phyloP scores from a whole-genome alignment of 2,797 vertebrate genomes.

The Leptatherina wallacei region DNA sequence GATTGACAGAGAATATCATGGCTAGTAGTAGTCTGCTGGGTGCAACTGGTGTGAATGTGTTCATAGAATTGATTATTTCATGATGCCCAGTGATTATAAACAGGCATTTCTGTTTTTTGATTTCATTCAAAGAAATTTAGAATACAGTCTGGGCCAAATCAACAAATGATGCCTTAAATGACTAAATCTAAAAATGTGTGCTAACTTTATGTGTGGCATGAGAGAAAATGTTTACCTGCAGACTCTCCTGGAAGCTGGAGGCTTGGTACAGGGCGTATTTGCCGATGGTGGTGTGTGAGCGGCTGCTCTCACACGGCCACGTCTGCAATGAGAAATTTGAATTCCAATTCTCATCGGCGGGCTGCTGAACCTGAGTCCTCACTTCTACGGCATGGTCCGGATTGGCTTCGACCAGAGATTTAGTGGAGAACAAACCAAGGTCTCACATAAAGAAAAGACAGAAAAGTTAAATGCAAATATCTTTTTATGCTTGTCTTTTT shows the following conservation, averaged over 20 bases:
- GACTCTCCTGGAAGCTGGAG: slow-evolving; percentile 93
- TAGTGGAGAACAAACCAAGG: slow-evolving; percentile 92
- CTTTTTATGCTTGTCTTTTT: background rate
- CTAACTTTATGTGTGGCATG: slow-evolving; percentile 21
- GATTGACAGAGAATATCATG: background rate
- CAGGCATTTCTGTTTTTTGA: background rate
- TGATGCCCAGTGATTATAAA: background rate
- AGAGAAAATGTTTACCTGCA: slow-evolving; percentile 84
- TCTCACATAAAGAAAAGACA: slow-evolving; percentile 69
- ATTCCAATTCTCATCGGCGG: slow-evolving; percentile 94
- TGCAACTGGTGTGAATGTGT: background rate
- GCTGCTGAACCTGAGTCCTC: slow-evolving; percentile 93
- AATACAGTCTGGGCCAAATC: background rate
- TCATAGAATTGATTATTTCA: background rate
- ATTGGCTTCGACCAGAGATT: slow-evolving; percentile 92
- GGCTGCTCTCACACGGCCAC: slow-evolving; percentile 95
- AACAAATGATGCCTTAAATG: background rate
- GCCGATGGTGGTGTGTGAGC: slow-evolving; percentile 93
- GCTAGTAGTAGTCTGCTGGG: background rate
- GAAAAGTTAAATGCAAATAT: slow-evolving; percentile 2
- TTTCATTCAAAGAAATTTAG: background rate
- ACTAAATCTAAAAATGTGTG: background rate
- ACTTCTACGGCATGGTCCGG: slow-evolving; percentile 91
- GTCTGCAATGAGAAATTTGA: slow-evolving; percentile 84
- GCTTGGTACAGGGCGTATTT: slow-evolving; percentile 96